These are phyloP conservation scores for Acanthisitta chloris DNA, from an alignment of 2,113 vertebrate species.

Conservation along the genomic window DNA sequence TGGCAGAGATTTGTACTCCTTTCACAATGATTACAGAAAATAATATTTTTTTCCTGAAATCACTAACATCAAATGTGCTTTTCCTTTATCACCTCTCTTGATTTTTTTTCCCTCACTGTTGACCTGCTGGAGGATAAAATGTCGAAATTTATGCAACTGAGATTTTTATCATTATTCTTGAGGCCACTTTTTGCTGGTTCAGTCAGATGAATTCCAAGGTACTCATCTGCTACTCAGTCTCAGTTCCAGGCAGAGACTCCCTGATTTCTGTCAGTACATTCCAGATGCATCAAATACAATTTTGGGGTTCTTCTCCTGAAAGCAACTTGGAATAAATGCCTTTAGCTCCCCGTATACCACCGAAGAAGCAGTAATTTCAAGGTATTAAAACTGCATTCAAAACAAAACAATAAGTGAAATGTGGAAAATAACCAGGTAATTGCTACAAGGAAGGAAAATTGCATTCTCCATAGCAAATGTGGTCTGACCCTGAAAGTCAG, in stretches of 20 bases:
- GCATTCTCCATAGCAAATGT: background rate
- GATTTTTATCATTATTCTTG: background rate
- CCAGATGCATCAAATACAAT: background rate
- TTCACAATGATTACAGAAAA: constrained; percentile 21
- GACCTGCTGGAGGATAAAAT: constrained; percentile 21
- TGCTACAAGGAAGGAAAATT: background rate
- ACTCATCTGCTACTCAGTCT: background rate
- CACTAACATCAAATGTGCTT: background rate
- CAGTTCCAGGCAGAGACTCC: background rate
- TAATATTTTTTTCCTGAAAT: constrained; percentile 14
- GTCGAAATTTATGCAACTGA: background rate
- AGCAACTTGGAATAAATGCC: background rate
- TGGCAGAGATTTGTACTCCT: constrained; percentile 22
- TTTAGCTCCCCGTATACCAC: accelerated
- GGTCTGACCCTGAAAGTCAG: background rate
- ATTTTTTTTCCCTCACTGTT: background rate
- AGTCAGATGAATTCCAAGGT: background rate
- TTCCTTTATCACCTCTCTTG: background rate
- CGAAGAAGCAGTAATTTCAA: background rate
- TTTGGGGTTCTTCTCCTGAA: background rate
- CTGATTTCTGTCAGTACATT: background rate
- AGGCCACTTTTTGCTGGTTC: background rate
- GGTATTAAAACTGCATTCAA: background rate
- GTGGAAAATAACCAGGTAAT: background rate
- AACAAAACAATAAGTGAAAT: background rate